Conservation (phyloP, 2,888 invertebrate genomes). For the Alcis repandata region DNA sequence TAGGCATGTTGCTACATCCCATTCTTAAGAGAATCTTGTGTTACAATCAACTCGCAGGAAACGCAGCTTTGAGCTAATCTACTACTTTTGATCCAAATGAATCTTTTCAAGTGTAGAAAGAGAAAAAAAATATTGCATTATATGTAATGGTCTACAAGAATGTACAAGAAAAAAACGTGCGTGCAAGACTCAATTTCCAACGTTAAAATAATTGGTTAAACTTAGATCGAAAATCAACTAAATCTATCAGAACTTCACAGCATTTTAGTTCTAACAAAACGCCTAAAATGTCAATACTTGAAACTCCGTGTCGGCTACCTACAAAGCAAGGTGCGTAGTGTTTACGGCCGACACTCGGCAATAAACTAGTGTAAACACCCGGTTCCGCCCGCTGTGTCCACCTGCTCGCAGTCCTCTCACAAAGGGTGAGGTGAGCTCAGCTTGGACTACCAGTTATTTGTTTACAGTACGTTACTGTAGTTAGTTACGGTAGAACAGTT, state of each 20-base stretch:
- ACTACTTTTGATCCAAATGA: no score
- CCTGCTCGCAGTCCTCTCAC: slow-evolving; percentile 59
- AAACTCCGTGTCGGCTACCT: slow-evolving; percentile 31
- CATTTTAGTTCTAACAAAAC: background rate
- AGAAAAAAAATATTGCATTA: no score
- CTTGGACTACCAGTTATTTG: slow-evolving; percentile 16
- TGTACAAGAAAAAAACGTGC: no score
- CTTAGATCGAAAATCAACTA: background rate
- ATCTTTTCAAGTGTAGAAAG: no score
- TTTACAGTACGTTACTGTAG: slow-evolving; percentile 3
- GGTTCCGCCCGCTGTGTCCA: slow-evolving; percentile 79
- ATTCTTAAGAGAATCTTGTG: no score
- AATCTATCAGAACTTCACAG: background rate
- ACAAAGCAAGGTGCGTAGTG: slow-evolving; percentile 56
- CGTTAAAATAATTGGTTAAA: background rate
- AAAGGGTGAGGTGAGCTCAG: slow-evolving; percentile 41
- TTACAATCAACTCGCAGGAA: no score
- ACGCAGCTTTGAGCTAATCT: no score
- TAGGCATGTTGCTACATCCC: no score
- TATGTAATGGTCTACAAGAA: no score
- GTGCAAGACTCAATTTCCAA: no score
- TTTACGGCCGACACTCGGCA: slow-evolving; percentile 57
- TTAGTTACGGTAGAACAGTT: background rate
- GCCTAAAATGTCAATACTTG: slow-evolving; percentile 12
- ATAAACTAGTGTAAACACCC: slow-evolving; percentile 73